These are phyloP conservation scores for Lota lota DNA, from an alignment of 2,113 vertebrate species.

Conservation along the genomic window DNA sequence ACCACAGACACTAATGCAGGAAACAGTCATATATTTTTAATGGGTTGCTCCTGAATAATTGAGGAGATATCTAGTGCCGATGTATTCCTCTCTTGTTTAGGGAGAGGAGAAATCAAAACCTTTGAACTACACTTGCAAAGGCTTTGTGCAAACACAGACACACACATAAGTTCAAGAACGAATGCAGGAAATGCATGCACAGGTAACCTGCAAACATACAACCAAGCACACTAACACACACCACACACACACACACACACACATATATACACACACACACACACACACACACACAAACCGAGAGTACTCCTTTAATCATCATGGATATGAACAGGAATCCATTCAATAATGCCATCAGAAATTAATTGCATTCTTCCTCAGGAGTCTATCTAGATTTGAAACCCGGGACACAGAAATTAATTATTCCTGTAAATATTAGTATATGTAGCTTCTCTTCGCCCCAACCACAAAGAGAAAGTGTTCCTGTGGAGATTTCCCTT, in stretches of 20 bases:
- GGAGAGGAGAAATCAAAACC: constrained; percentile 40
- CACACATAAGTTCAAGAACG: neutral
- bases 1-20: constrained; percentile 33
- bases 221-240: too few relatives aligned
- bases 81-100: constrained; percentile 50
- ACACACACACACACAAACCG: neutral
- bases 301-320: neutral
- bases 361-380: too few relatives aligned
- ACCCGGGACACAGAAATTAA: too few relatives aligned
- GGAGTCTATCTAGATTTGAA: too few relatives aligned
- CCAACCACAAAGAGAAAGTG: neutral
- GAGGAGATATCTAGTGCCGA: constrained; percentile 54
- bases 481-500: too few relatives aligned
- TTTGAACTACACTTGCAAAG: constrained; percentile 23
- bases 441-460: too few relatives aligned
- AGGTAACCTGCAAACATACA: too few relatives aligned
- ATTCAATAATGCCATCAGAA: constrained; percentile 11
- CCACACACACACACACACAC: neutral
- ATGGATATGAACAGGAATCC: constrained; percentile 12
- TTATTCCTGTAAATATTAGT: too few relatives aligned
- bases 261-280: neutral
- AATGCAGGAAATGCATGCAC: too few relatives aligned
- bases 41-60: constrained; percentile 61
- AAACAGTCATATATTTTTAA: constrained; percentile 64
- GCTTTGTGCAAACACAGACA: neutral